Percentiles rank a stretch among this genome's conserved stretches.
Evolutionary conservation across 2,797 vertebrate genomes (phyloP).

Genomic region (Miichthys miiuy): DNA sequence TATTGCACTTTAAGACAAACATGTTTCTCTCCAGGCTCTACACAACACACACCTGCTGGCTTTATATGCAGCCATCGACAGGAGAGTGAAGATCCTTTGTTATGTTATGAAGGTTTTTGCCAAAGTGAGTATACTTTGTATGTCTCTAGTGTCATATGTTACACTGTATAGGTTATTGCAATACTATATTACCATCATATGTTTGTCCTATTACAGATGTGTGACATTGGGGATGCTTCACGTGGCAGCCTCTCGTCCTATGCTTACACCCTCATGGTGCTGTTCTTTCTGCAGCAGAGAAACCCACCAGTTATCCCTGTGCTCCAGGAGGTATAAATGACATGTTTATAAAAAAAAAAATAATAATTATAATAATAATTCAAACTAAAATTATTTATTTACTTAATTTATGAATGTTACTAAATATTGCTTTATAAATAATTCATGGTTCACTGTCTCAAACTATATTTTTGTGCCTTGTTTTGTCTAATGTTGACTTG

Average conservation of each 20-base stretch:
- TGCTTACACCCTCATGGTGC: slow-evolving; percentile 97
- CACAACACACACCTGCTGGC: slow-evolving; percentile 94
- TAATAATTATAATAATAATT: no score
- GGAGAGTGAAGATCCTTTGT: slow-evolving; percentile 93
- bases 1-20: background rate
- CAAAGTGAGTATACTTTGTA: slow-evolving; percentile 83
- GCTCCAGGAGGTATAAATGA: slow-evolving; percentile 90
- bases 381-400: background rate
- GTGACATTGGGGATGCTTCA: slow-evolving; percentile 96
- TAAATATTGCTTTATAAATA: background rate
- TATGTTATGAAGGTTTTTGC: slow-evolving; percentile 99
- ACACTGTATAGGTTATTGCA: background rate
- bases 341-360: background rate
- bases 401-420: background rate
- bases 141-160: background rate
- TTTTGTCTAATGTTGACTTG: background rate
- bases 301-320: slow-evolving; percentile 94
- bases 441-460: background rate
- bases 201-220: slow-evolving; percentile 84
- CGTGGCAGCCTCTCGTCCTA: slow-evolving; percentile 97
- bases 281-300: slow-evolving; percentile 96
- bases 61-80: slow-evolving; percentile 92
- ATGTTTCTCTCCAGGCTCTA: slow-evolving; percentile 84
- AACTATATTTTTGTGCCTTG: background rate
- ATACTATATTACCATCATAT: background rate